Conservation (phyloP, 2,113 vertebrate species). For the Atlantisia rogersi region DNA sequence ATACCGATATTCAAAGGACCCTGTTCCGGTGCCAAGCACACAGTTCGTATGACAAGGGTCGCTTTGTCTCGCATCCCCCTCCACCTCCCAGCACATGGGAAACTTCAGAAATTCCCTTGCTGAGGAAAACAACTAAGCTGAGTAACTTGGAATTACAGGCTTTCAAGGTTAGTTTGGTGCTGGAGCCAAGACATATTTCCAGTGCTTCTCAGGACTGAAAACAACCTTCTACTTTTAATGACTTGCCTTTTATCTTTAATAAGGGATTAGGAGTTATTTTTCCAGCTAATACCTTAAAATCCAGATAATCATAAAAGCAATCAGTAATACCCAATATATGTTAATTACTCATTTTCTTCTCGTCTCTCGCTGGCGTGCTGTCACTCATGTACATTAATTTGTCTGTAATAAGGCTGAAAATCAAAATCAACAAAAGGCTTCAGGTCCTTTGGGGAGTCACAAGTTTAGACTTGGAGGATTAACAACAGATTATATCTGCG, state of each 20-base stretch:
- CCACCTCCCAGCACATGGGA: slow-evolving; percentile 73
- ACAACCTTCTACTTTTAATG: slow-evolving; percentile 73
- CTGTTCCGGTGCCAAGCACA: slow-evolving; percentile 55
- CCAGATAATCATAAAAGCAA: slow-evolving; percentile 74
- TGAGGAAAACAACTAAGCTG: slow-evolving; percentile 55
- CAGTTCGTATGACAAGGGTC: slow-evolving; percentile 61
- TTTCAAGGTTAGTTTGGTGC: slow-evolving; percentile 41
- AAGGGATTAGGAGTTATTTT: slow-evolving; percentile 74
- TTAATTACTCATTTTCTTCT: slow-evolving; percentile 72
- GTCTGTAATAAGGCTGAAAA: slow-evolving; percentile 50
- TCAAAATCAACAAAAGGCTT: slow-evolving; percentile 9
- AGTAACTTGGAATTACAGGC: slow-evolving; percentile 57
- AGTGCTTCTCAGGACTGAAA: slow-evolving; percentile 60
- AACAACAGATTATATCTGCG: background rate
- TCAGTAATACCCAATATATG: slow-evolving; percentile 55
- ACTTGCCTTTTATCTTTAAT: slow-evolving; percentile 74
- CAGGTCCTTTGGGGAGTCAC: slow-evolving; percentile 13
- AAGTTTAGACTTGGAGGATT: slow-evolving; percentile 16
- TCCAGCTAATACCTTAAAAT: slow-evolving; percentile 74
- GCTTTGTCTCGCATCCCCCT: slow-evolving; percentile 68
- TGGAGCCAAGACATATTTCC: slow-evolving; percentile 70
- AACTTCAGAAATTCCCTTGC: slow-evolving; percentile 65
- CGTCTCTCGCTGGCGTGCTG: slow-evolving; percentile 17
- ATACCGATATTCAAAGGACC: slow-evolving; percentile 14
- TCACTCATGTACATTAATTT: slow-evolving; percentile 55